Evolutionary conservation across 2,888 invertebrate genomes (phyloP), one percentile per base, ranked within the genome.

Genomic region (Nemotelus nigrinus): DNA sequence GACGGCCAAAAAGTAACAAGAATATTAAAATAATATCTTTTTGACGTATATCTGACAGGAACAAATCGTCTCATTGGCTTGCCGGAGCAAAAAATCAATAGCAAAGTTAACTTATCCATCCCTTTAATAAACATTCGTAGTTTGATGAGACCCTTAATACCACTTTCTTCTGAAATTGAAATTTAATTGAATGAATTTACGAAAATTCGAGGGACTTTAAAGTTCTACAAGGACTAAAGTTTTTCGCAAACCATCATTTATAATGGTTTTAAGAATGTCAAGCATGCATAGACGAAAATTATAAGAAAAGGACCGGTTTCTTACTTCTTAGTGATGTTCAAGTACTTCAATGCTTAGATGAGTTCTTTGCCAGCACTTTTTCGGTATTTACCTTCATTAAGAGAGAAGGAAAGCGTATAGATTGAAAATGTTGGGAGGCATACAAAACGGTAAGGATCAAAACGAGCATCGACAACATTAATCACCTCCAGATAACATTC

Each of bases 221-320:
- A 74, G 63, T 63, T 63, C 60, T 60, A 74, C 48, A 48, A 60
- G 63, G 63, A 25, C 63, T 60, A 25, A 60, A 74, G n/a, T 60
- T 74, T 68, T 74, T 10, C 25, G 63, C 63, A 47, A 47, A 60
- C 74, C 50, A 74, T 74, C 74, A 74, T 74, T 74, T 74, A 74
- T 74, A 74, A 74, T 74, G 74, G 74, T 74, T 74, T 74, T 74
- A 60, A 60, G 74, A 60, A 74, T 50, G 74, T 74, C 74, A 74
- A 74, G 63, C 74, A 74, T 74, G 25, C 25, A 25, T 25, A 25
- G 53, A 74, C 25, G 63, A 74, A 60, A 74, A 60, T 74, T 74
- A 63, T 74, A 60, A 74, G 74, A 60, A 50, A 0, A 41, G 57
- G 60, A 74, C 41, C 48, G 8, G 41, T 63, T 74, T 43, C 7